Base-by-base conservation (phyloP, 2,888 invertebrate genomes). In the Lasius fuliginosus region DNA sequence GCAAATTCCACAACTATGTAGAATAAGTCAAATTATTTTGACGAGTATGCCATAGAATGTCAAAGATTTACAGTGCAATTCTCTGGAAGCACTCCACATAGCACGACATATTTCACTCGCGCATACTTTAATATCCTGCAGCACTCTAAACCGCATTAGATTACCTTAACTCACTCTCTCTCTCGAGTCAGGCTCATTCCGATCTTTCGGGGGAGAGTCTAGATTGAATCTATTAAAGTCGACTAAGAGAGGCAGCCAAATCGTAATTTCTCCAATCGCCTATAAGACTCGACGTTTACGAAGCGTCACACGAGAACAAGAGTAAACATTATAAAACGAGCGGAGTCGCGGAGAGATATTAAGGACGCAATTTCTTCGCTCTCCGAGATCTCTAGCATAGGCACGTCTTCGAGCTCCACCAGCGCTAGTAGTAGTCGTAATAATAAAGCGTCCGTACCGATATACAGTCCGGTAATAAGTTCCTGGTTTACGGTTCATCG, bases 401-500 rank as follows among this genome's bases (percentile, higher is more conserved):
- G 6, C 40, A 49, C 67, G 75, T 15, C 69, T 77, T 56, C 65
- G 33, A 62, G 8, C 5, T 56, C 33, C 6, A 8, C 76, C 76
- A 53, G 27, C 8, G 27, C 68, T 86, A 75, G 84, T 86, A 71
- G 84, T 86, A 87, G 87, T 88, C 84, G 88, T 85, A 88, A 85
- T 89, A 89, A 89, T 89, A 89, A 89, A 89, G 89, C 87, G 89
- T 75, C 74, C 68, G 73, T 64, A 79, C 53, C 69, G 58, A 64
- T 64, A 83, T 74, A 79, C 71, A 27, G 73, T 73, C 86, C 88
- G 89, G 91, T 92, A 93, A 93, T 94, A 94, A 94, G 92, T 93
- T 94, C 92, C 93, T 93, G 91, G 92, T 94, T 94, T 93, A 93
- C 93, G 92, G 92, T 93, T 93, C 92, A 93, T 92, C 92, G 91